Base-by-base conservation (phyloP, 2,113 vertebrate genomes). In the Phasianus colchicus region DNA sequence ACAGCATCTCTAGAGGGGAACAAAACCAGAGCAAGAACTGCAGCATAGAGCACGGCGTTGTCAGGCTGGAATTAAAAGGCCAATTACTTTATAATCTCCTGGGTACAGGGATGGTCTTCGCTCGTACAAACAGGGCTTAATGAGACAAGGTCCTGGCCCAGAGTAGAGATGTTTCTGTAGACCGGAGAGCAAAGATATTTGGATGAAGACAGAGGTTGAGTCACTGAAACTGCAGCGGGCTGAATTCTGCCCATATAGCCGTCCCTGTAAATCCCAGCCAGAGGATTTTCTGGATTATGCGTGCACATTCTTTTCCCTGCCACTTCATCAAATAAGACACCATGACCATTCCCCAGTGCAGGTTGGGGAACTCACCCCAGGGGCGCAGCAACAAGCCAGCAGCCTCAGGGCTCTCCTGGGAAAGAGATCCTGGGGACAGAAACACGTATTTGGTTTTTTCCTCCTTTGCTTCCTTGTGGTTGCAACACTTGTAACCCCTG, bases 1-100 rank as follows among this genome's bases (percentile, higher is more conserved):
- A 78, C 76, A 70, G 69, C 42, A 27, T 19, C 32, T 71, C 69
- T 11, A n/a, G 60, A 64, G 47, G 50, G 34, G 55, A 40, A 54
- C 83, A 32, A 43, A 27, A 34, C 27, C 0, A 2, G 30, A 20
- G 1, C n/a, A 11, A 22, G 8, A 38, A 36, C 25, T 1, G 3
- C 2, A 2, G 17, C 1, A 0, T 14, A 50, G 72, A 86, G 18
- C 52, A 27, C 47, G 5, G 1, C 17, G 3, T 88, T 83, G 83
- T 43, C 86, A 65, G 88, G 48, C 36, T n/a, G 50, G 80, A 86
- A 95, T 90, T 88, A 24, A 92, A 92, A 92, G 67, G 72, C 50
- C 48, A 45, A 40, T 81, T 90, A 45, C 14, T 16, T 81, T 47
- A 34, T 81, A 63, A 88, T 81, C 83, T 84, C 88, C 32, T 1